Evolutionary conservation across 1,140 invertebrate species (phyloP).

Genomic region (Drosophila kanapiae): DNA sequence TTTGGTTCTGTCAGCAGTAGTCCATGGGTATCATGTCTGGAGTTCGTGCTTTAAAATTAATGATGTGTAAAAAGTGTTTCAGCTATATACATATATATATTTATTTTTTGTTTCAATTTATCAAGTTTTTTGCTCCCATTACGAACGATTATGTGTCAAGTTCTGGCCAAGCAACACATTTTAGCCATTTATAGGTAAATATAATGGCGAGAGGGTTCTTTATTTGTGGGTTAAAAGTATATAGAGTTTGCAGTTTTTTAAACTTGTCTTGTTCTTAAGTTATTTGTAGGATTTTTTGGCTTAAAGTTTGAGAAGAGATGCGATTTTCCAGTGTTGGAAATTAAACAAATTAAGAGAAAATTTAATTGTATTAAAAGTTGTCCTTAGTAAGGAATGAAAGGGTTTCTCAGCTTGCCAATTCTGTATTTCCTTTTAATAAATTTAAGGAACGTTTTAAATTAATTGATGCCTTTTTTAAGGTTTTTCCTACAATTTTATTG

Average conservation of each 20-base stretch:
- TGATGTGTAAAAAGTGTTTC: slow-evolving; percentile 16
- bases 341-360: no score
- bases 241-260: not conserved
- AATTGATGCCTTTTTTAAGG: no score
- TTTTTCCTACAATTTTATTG: no score
- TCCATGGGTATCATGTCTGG: slow-evolving; percentile 43
- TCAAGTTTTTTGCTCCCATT: slow-evolving; percentile 24
- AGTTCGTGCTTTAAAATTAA: slow-evolving; percentile 38
- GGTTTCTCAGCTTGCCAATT: not conserved
- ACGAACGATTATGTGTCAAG: slow-evolving; percentile 37
- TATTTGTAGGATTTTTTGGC: not conserved
- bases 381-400: not conserved
- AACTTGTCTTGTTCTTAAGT: not conserved
- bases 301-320: not conserved
- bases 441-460: no score
- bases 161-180: slow-evolving; percentile 19
- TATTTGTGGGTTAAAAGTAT: not conserved
- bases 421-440: no score
- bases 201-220: not conserved
- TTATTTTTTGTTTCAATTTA: slow-evolving; percentile 3
- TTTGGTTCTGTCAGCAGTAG: slow-evolving; percentile 45
- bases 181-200: not conserved
- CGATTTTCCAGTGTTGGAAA: no score
- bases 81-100: not conserved
- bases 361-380: no score